phyloP scores from a whole-genome alignment of 1,140 invertebrate species.

The Cardiocondyla obscurior region DNA sequence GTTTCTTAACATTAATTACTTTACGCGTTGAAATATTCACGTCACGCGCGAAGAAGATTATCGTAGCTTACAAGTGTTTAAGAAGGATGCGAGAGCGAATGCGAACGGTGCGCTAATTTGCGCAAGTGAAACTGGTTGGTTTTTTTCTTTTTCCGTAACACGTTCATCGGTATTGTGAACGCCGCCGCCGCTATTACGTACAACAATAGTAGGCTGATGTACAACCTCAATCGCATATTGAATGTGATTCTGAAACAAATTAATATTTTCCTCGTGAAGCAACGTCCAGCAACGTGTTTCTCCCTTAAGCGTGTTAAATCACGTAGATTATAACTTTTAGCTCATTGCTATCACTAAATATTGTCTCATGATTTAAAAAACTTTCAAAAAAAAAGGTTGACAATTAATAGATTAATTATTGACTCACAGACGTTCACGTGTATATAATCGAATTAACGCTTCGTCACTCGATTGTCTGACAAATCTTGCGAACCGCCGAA shows the following conservation, averaged over 20 bases:
- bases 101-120: not conserved
- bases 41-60: not conserved
- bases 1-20: not conserved
- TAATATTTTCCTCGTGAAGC: not conserved
- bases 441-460: conserved; percentile 1
- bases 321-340: too few species aligned
- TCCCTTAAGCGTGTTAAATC: too few species aligned
- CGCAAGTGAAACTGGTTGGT: not conserved
- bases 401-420: not conserved
- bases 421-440: conserved; percentile 15
- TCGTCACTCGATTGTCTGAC: not conserved
- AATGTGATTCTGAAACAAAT: conserved; percentile 3
- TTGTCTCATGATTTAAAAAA: not conserved
- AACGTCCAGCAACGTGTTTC: too few species aligned
- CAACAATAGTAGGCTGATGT: not conserved
- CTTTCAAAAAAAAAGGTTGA: not conserved
- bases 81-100: too few species aligned
- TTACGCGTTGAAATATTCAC: not conserved
- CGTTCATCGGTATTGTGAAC: not conserved
- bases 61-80: not conserved
- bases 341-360: not conserved
- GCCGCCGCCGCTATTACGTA: not conserved
- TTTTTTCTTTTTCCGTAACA: not conserved
- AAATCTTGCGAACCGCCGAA: conserved; percentile 16
- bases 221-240: conserved; percentile 1